A percentile compares a stretch with the other conserved stretches of the same genome.
Conservation (phyloP, 1,140 invertebrate species). For the Scylla paramamosain region DNA sequence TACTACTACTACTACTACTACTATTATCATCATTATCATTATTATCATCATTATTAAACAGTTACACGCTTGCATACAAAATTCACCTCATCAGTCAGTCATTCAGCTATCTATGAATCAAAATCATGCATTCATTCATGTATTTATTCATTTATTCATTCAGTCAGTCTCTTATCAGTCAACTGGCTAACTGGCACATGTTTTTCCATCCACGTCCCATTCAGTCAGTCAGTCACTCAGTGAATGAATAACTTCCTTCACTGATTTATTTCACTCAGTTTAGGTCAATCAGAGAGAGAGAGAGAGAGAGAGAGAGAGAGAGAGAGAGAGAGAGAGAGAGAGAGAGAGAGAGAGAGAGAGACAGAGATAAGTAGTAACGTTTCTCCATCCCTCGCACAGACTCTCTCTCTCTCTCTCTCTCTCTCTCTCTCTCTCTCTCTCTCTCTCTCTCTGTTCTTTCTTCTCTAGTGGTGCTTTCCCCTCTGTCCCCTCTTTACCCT, state of each 20-base stretch:
- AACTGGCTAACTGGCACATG: background rate
- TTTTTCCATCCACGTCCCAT: too few relatives aligned
- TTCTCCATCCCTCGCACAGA: background rate
- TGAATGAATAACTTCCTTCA: background rate
- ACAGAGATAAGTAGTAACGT: background rate
- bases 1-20: too few relatives aligned
- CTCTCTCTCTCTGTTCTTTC: conserved; percentile 28
- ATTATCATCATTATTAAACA: too few relatives aligned
- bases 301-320: conserved; percentile 24
- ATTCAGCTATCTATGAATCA: background rate
- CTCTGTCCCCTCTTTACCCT: background rate
- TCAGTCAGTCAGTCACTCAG: background rate
- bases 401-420: too few relatives aligned
- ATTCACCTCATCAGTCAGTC: background rate
- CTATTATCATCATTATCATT: too few relatives aligned
- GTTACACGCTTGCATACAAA: too few relatives aligned
- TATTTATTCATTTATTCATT: background rate
- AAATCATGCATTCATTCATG: background rate
- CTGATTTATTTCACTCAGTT: background rate
- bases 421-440: background rate
- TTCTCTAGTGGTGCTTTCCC: background rate
- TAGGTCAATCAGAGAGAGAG: background rate
- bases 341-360: conserved; percentile 25
- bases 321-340: background rate
- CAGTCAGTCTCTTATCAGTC: background rate